Evolutionary conservation across 2,888 invertebrate species (phyloP).

Genomic region (Scaptodrosophila latifasciaeformis): DNA sequence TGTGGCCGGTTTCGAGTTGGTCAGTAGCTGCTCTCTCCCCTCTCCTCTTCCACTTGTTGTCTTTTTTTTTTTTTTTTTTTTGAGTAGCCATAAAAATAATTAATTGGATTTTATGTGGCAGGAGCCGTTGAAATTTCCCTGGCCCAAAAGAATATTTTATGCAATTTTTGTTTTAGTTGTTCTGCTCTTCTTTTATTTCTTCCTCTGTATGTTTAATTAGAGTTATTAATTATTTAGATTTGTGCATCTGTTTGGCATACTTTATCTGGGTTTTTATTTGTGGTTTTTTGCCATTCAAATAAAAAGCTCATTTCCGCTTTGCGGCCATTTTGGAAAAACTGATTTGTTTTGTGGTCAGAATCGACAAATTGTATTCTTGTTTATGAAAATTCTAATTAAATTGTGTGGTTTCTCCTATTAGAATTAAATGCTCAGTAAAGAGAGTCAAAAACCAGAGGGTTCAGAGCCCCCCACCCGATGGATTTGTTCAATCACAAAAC

Average conservation of each 20-base stretch:
- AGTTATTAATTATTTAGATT: slow-evolving; percentile 48
- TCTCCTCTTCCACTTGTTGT: not conserved
- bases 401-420: slow-evolving; percentile 23
- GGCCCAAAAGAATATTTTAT: slow-evolving; percentile 16
- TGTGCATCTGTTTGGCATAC: slow-evolving; percentile 43
- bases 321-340: slow-evolving; percentile 49
- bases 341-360: slow-evolving; percentile 17
- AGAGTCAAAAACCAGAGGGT: too few species aligned
- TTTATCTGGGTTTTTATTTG: too few species aligned
- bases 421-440: too few species aligned
- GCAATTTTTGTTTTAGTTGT: slow-evolving; percentile 30
- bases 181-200: slow-evolving; percentile 5
- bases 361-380: slow-evolving; percentile 16
- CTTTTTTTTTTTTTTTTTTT: not conserved
- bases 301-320: slow-evolving; percentile 52
- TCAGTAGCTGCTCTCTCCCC: slow-evolving; percentile 1
- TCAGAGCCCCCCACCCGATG: too few species aligned
- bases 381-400: too few species aligned
- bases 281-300: slow-evolving; percentile 34
- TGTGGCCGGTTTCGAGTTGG: slow-evolving; percentile 24
- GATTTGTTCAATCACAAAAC: too few species aligned
- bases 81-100: slow-evolving; percentile 61
- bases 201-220: slow-evolving; percentile 44
- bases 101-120: slow-evolving; percentile 67
- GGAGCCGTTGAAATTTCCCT: slow-evolving; percentile 56